A percentile compares a stretch with the other conserved stretches of the same genome.
These are phyloP conservation scores for Lemur catta DNA, from an alignment of 2,797 vertebrate species.

Conservation along the genomic window DNA sequence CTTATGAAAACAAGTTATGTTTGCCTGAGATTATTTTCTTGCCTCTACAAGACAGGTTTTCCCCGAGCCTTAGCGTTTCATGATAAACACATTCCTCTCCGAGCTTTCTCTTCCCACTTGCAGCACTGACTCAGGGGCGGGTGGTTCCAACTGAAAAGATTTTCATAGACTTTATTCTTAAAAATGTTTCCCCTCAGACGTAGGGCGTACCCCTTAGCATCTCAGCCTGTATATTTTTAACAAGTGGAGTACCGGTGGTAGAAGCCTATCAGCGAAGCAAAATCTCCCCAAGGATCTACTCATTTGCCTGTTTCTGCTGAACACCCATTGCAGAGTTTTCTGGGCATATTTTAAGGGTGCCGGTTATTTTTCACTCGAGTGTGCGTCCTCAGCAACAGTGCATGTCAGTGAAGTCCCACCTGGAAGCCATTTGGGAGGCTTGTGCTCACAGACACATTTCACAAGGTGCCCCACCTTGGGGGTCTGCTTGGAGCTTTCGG, in stretches of 20 bases:
- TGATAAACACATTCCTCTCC: not conserved
- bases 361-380: not conserved
- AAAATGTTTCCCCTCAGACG: not conserved
- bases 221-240: not conserved
- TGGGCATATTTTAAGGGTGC: not conserved
- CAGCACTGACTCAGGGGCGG: not conserved
- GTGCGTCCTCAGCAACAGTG: not conserved
- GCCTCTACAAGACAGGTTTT: conserved; percentile 33
- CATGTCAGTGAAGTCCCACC: not conserved
- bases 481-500: not conserved
- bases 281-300: not conserved
- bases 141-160: not conserved
- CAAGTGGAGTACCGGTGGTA: not conserved
- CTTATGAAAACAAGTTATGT: conserved; percentile 51
- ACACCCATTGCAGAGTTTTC: not conserved
- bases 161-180: not conserved
- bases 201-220: not conserved
- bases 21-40: conserved; percentile 47
- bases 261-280: not conserved
- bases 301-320: not conserved
- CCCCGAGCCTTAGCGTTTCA: not conserved
- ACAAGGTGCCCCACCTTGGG: not conserved
- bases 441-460: not conserved
- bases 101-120: not conserved
- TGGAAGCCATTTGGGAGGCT: not conserved